Evolutionary conservation across 2,888 invertebrate species (phyloP).

Genomic region (Piscicola geometra): DNA sequence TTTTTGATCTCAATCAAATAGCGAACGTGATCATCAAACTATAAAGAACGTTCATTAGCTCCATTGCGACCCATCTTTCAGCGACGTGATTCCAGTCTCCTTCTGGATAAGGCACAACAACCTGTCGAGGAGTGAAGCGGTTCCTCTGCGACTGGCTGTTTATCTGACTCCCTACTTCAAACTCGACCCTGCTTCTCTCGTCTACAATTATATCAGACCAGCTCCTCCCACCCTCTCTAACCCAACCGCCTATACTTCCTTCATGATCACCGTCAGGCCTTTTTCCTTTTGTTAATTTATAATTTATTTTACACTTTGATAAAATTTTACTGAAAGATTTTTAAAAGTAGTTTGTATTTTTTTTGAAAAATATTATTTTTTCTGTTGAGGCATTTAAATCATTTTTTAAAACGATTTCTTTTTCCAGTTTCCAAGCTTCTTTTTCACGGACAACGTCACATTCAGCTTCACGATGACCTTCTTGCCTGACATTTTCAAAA

Average conservation of each 20-base stretch:
- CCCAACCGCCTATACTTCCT: not conserved
- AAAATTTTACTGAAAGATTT: no score
- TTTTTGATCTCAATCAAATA: no score
- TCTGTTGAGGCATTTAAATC: no score
- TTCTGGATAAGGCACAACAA: not conserved
- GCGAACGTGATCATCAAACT: no score
- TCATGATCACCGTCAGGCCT: not conserved
- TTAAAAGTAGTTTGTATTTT: no score
- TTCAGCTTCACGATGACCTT: not conserved
- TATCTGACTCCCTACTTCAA: not conserved
- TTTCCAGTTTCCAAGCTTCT: slow-evolving; percentile 32
- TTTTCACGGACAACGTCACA: slow-evolving; percentile 35
- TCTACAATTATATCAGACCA: not conserved
- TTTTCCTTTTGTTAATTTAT: not conserved
- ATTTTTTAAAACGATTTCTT: no score
- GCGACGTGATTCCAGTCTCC: not conserved
- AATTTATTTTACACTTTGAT: not conserved
- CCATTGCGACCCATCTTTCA: no score
- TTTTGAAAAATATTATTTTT: no score
- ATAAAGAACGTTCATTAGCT: no score
- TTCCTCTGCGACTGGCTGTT: not conserved
- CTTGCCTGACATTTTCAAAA: slow-evolving; percentile 3
- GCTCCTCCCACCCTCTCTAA: not conserved
- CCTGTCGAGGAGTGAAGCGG: not conserved
- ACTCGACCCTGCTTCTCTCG: not conserved